Evolutionary conservation across 2,797 vertebrate genomes (phyloP), one percentile per base, ranked within the genome.

Genomic region (Microctenopoma stevenorrisi): DNA sequence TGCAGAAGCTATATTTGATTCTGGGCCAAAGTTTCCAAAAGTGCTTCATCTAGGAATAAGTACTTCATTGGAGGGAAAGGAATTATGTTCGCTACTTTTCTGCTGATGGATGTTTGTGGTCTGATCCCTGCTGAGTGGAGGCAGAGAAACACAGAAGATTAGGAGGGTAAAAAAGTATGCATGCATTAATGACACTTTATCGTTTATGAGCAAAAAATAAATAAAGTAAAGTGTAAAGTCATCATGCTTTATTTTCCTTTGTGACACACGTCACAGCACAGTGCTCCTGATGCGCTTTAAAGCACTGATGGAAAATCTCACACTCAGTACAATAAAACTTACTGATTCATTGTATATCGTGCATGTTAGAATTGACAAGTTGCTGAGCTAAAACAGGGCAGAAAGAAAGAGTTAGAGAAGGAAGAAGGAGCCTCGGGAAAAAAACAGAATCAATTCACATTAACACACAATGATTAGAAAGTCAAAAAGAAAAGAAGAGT

Each of bases 11-110:
- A 64, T 74, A 68, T 81, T 49, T 58, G 28, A 68, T 66, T 67
- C 35, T 37, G 55, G 68, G 68, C 62, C 53, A 77, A 82, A 73
- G 70, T 81, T 82, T 78, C 51, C 11, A 58, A 48, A 81, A 82
- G 72, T 68, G 28, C 38, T 37, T 79, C 51, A 76, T 84, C 56
- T 68, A 65, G 74, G 75, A 83, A 74, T 70, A 71, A 79, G 68
- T 18, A 48, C 35, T 80, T 83, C 15, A 65, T 78, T 64, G 65
- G 57, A 63, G 35, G 63, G 42, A 40, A 13, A 4, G 10, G 40
- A 66, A 64, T 52, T 53, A 68, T 50, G 14, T 74, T 69, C 65
- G 51, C 26, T n/a, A 8, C 2, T 71, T 64, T 54, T 33, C 7
- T 58, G 61, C 15, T 64, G 52, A 71, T 62, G 74, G 58, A 72